These are phyloP conservation scores for Matsumurasca onukii DNA, from an alignment of 1,140 invertebrate genomes.

Conservation along the genomic window DNA sequence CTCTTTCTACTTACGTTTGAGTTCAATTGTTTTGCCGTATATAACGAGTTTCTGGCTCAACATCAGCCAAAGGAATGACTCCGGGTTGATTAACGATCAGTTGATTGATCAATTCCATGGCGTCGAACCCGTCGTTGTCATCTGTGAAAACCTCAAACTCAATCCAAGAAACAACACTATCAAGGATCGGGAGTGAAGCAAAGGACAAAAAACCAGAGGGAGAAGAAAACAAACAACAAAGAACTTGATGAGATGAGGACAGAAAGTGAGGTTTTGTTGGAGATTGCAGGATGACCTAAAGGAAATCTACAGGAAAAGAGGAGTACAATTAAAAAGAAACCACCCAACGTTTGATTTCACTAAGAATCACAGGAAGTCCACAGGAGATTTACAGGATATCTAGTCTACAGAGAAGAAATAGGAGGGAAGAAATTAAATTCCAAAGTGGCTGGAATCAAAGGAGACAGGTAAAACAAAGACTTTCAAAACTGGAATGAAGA, in stretches of 20 bases:
- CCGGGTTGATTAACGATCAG: slow-evolving; percentile 70
- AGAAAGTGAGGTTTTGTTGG: slow-evolving; percentile 37
- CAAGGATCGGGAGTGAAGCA: not conserved
- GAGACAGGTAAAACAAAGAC: too few relatives aligned
- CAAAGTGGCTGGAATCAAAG: too few relatives aligned
- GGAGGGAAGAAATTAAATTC: too few relatives aligned
- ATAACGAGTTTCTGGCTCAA: slow-evolving; percentile 75
- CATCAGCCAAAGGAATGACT: slow-evolving; percentile 65
- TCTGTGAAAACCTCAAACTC: slow-evolving; percentile 46
- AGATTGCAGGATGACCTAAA: slow-evolving; percentile 17
- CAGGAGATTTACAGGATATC: too few relatives aligned
- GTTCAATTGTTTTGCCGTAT: slow-evolving; percentile 74
- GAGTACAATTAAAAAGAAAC: too few relatives aligned
- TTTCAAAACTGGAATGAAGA: too few relatives aligned
- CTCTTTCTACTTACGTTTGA: slow-evolving; percentile 59
- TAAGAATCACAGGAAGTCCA: too few relatives aligned
- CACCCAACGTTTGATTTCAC: too few relatives aligned
- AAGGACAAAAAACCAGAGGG: not conserved
- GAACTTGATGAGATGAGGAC: not conserved
- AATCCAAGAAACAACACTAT: not conserved
- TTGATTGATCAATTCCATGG: slow-evolving; percentile 62
- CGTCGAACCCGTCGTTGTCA: slow-evolving; percentile 54
- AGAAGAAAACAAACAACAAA: not conserved
- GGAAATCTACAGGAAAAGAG: not conserved
- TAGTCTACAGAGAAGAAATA: too few relatives aligned